Evolutionary conservation across 2,797 vertebrate species (phyloP), one percentile per base, ranked within the genome.

Genomic region (Prionace glauca): DNA sequence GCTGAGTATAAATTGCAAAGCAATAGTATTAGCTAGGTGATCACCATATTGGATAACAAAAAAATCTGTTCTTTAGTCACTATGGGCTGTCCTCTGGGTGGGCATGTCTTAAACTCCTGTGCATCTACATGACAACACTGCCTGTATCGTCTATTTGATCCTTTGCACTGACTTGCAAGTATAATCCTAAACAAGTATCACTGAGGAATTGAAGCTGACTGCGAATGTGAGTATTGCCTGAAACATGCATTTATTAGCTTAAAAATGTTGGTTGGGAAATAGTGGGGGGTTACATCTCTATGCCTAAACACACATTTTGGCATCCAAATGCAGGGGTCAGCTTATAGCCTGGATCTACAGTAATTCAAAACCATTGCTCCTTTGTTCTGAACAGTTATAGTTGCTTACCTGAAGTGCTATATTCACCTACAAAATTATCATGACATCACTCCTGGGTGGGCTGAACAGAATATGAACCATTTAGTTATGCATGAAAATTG

Each of bases 401-500:
- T 20, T 50, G 45, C 29, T 60, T 56, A 95, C 56, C 26, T 18
- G 26, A 32, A 91, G 56, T 18, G 29, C 36, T 3, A 24, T 69
- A 41, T 62, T 69, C 93, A 74, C 45, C 69, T 77, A 95, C 32
- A 71, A 56, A 18, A 62, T 56, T 62, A 62, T 60, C 88, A 97
- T 97, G 98, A 97, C 97, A 97, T 97, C 97, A 97, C 96, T 97
- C 95, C 96, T 77, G 97, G 97, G 97, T 97, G 97, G 96, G 96
- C 96, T 95, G 97, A 97, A 97, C 96, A 97, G 97, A 97, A 96
- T 96, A 96, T 97, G 96, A 96, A 97, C 95, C 96, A 97, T 97
- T 96, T 97, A 97, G 96, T 96, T 88, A 97, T 95, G 32, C 97
- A 98, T 97, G 97, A 98, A 98, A 98, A 98, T 98, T 96, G 96